Percentiles rank a stretch among this genome's conserved stretches.
These are phyloP conservation scores for Actinia tenebrosa DNA, from an alignment of 64 coral and sea anemone species.

Conservation along the genomic window DNA sequence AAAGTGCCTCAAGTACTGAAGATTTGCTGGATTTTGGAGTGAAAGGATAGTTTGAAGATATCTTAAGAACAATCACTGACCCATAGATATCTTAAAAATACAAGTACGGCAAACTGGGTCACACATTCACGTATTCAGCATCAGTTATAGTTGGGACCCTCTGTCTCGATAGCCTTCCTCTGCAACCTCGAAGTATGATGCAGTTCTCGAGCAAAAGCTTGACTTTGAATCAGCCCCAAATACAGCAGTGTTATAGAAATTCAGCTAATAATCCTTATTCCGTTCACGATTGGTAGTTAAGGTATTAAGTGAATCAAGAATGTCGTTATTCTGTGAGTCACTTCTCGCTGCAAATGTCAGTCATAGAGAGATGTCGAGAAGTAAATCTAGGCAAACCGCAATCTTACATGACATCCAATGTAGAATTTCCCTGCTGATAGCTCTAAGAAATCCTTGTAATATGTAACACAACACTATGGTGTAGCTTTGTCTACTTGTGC, in stretches of 20 bases:
- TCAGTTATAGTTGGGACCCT: background rate
- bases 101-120: background rate
- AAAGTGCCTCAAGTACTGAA: background rate
- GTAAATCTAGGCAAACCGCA: background rate
- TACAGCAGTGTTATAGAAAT: background rate
- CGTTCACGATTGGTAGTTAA: background rate
- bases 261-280: background rate
- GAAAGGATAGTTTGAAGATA: slow-evolving; percentile 4
- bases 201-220: background rate
- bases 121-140: background rate
- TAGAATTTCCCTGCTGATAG: slow-evolving; percentile 17
- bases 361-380: background rate
- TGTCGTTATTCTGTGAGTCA: background rate
- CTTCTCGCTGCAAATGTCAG: background rate
- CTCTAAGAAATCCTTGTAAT: background rate
- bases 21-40: background rate
- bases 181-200: background rate
- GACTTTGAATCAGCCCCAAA: background rate
- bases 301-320: slow-evolving; percentile 37
- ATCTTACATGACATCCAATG: slow-evolving; percentile 28
- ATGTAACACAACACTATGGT: slow-evolving; percentile 26
- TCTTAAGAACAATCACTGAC: background rate
- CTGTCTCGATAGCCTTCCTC: background rate
- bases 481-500: background rate
- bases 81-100: slow-evolving; percentile 6